Percentiles rank a stretch among this genome's conserved stretches.
These are phyloP conservation scores for Myiotriccus ornatus DNA, from an alignment of 2,797 vertebrate species.

Conservation along the genomic window DNA sequence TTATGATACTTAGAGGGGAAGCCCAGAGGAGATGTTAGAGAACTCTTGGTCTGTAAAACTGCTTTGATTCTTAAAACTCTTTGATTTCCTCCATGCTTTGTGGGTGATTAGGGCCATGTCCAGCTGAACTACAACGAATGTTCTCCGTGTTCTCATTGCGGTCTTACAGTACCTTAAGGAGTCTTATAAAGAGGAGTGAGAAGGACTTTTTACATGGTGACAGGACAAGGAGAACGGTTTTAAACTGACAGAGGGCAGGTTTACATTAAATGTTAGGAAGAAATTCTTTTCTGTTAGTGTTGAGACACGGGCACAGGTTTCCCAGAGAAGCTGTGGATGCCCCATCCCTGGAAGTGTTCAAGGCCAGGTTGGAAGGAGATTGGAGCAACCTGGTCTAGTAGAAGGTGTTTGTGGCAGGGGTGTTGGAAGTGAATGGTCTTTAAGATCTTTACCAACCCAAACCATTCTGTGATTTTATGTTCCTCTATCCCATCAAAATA, in stretches of 20 bases:
- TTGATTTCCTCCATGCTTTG: background rate
- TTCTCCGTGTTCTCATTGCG: background rate
- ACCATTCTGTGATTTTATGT: background rate
- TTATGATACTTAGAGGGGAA: background rate
- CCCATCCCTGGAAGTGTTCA: background rate
- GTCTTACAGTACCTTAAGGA: background rate
- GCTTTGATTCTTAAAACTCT: background rate
- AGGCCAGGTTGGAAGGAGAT: background rate
- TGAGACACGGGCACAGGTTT: background rate
- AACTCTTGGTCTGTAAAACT: background rate
- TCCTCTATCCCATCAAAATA: background rate
- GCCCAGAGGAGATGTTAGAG: background rate
- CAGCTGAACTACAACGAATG: background rate
- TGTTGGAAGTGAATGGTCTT: background rate
- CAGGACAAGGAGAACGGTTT: background rate
- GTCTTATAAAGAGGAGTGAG: background rate
- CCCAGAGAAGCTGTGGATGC: background rate
- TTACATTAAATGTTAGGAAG: background rate
- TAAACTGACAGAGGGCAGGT: background rate
- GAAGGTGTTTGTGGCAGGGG: background rate
- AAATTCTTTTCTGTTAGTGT: background rate
- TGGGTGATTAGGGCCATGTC: background rate
- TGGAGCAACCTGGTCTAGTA: background rate
- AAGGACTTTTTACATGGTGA: background rate
- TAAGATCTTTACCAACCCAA: background rate